Evolutionary conservation across 2,113 vertebrate genomes (phyloP).

Genomic region (Hoplias malabaricus): DNA sequence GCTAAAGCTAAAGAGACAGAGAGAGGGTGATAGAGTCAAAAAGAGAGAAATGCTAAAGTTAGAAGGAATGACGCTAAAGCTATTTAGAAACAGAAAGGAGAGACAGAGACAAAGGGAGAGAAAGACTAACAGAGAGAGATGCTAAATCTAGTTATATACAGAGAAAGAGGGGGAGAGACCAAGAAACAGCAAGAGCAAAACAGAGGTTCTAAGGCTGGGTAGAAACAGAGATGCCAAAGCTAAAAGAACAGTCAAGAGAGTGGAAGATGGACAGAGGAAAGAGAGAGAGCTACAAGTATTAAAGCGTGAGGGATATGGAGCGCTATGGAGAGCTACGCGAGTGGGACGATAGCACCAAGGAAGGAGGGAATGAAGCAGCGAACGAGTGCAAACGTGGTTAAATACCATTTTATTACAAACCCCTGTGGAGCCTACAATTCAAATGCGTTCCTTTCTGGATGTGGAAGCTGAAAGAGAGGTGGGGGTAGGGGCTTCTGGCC

Average conservation of each 20-base stretch:
- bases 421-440: slow-evolving; percentile 60
- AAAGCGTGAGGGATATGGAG: background rate
- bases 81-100: no score
- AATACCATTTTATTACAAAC: slow-evolving; percentile 69
- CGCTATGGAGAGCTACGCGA: slow-evolving; percentile 6
- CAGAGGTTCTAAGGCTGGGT: no score
- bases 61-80: no score
- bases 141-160: no score
- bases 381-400: slow-evolving; percentile 59
- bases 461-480: slow-evolving; percentile 49
- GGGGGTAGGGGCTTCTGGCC: slow-evolving; percentile 47
- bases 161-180: background rate
- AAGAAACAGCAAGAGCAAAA: no score
- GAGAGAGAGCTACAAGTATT: slow-evolving; percentile 19
- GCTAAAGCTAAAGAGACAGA: no score
- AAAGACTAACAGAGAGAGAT: no score
- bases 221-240: no score
- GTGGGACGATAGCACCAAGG: slow-evolving; percentile 9
- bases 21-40: no score
- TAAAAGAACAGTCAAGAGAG: background rate
- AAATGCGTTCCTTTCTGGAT: slow-evolving; percentile 54
- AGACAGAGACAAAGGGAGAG: no score
- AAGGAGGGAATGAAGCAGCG: slow-evolving; percentile 24
- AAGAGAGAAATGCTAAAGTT: no score
- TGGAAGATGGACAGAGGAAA: background rate